Evolutionary conservation across 2,888 invertebrate species (phyloP), one percentile per base, ranked within the genome.

Genomic region (Thera obeliscata): DNA sequence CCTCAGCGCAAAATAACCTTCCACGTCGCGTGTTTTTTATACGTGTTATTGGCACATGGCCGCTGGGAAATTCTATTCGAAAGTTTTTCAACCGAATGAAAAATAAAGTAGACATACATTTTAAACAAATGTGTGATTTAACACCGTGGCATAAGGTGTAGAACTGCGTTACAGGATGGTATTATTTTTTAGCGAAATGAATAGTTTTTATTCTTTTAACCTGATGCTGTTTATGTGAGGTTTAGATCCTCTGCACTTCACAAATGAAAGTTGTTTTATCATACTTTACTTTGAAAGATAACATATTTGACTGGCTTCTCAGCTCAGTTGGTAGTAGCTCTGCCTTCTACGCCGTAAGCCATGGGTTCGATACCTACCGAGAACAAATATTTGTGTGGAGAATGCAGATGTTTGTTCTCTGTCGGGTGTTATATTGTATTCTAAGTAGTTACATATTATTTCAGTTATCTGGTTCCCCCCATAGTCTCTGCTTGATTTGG

Each of bases 1-100:
- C 89, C 90, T 86, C 89, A 88, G 83, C 77, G 76, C 76, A 79
- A 82, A 85, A 85, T 83, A 81, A 81, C 81, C 76, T 82, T 80
- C 78, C 80, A 77, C 79, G 78, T 81, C 76, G 80, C 71, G 70
- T 76, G 55, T 82, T 78, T 80, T 54, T 60, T 79, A 22, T 75
- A 70, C 78, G 77, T 81, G 78, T 74, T 79, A 81, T 78, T 78
- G 79, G 78, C 80, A 79, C 74, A 74, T 75, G 60, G 73, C 68
- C 76, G 69, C 67, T 65, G 69, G 70, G 74, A 73, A 76, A 76
- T 76, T 75, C 74, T 68, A 76, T 74, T 77, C 71, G 66, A 67
- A 67, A 61, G 66, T 69, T 76, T 77, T 74, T 69, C 66, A 73
- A 69, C 56, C 59, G 48, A 52, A 65, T 70, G 59, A 64, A 69